Conservation (phyloP, 2,797 vertebrate species). For the Cossypha niveicapilla region DNA sequence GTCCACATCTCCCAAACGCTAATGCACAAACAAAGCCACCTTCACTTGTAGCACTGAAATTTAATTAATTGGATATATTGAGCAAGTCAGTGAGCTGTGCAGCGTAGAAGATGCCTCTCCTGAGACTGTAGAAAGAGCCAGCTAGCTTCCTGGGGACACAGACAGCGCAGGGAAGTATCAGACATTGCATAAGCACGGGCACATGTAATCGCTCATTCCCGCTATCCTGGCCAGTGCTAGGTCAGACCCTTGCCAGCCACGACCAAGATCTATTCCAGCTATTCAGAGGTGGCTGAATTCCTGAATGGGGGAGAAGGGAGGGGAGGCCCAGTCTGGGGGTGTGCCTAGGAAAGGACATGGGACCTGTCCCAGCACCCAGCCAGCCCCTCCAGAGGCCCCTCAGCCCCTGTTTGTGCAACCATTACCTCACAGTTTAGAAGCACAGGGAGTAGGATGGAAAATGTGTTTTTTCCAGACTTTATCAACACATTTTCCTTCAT, state of each 20-base stretch:
- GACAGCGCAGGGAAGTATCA: not conserved
- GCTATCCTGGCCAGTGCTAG: rapidly evolving
- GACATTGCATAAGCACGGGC: slow-evolving; percentile 36
- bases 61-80: not conserved
- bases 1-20: not conserved
- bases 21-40: not conserved
- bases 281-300: not conserved
- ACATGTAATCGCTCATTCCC: not conserved
- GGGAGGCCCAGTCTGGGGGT: not conserved
- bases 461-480: not conserved
- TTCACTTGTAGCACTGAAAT: not conserved
- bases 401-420: not conserved
- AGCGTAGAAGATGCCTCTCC: not conserved
- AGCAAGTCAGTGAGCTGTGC: not conserved
- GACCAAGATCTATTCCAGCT: not conserved
- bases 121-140: not conserved
- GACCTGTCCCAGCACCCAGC: not conserved
- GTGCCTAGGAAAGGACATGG: rapidly evolving
- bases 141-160: not conserved
- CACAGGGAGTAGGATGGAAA: rapidly evolving
- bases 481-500: not conserved
- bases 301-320: not conserved
- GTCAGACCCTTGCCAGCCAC: not conserved
- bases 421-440: not conserved
- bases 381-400: not conserved